Conservation (phyloP, 2,797 vertebrate genomes). For the Neosilurus hyrtlii region DNA sequence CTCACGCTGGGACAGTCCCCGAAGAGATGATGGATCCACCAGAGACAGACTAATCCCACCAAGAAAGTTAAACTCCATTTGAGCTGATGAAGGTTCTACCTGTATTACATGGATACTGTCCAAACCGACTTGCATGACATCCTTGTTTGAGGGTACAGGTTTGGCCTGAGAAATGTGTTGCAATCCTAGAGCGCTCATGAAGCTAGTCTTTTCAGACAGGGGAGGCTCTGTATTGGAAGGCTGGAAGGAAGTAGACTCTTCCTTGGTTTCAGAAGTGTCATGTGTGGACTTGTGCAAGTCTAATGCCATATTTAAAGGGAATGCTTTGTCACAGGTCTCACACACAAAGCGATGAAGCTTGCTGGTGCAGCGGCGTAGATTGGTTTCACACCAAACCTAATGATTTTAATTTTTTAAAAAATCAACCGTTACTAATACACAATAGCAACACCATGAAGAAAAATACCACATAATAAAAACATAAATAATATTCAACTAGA, state of each 20-base stretch:
- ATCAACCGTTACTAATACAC: not conserved
- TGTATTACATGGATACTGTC: conserved; percentile 87
- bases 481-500: not conserved
- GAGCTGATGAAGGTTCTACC: conserved; percentile 82
- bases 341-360: conserved; percentile 93
- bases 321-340: conserved; percentile 89
- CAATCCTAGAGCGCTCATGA: conserved; percentile 85
- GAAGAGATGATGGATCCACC: conserved; percentile 78
- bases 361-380: conserved; percentile 89
- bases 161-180: conserved; percentile 82
- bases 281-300: conserved; percentile 80
- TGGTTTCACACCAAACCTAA: conserved; percentile 96
- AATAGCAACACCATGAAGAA: not conserved
- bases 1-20: conserved; percentile 76
- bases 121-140: conserved; percentile 74
- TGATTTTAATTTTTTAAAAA: conserved; percentile 1
- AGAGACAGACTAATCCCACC: conserved; percentile 73
- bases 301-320: conserved; percentile 86
- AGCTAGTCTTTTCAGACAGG: conserved; percentile 58
- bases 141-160: conserved; percentile 73
- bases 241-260: conserved; percentile 22
- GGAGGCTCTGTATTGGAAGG: conserved; percentile 22
- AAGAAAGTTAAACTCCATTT: conserved; percentile 58
- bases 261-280: conserved; percentile 38
- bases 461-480: not conserved